These are phyloP conservation scores for Naso thynnoides DNA, from an alignment of 2,797 vertebrate genomes.

Conservation along the genomic window DNA sequence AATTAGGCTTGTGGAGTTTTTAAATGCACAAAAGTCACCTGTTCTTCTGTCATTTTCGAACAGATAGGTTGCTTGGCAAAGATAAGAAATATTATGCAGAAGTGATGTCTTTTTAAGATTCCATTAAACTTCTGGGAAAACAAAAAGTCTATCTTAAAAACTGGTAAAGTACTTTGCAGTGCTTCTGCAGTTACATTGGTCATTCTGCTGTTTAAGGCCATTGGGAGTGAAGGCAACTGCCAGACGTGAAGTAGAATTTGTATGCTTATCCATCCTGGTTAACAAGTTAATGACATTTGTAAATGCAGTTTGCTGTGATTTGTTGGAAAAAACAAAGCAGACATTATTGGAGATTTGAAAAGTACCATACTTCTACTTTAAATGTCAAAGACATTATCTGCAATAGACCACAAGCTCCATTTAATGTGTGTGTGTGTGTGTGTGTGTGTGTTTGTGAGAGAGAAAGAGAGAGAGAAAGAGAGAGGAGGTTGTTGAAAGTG, in stretches of 20 bases:
- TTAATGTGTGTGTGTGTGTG: slow-evolving; percentile 10
- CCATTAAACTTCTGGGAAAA: slow-evolving; percentile 12
- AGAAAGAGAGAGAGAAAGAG: slow-evolving; percentile 14
- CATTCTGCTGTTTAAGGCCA: slow-evolving; percentile 16
- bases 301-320: slow-evolving; percentile 46
- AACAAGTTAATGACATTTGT: slow-evolving; percentile 12
- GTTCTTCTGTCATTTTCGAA: slow-evolving; percentile 59
- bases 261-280: slow-evolving; percentile 8
- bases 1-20: slow-evolving; percentile 51
- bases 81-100: slow-evolving; percentile 56
- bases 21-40: slow-evolving; percentile 54
- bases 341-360: slow-evolving; percentile 37
- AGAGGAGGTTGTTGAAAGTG: slow-evolving; percentile 46
- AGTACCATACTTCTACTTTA: slow-evolving; percentile 29
- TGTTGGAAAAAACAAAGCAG: slow-evolving; percentile 41
- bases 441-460: slow-evolving; percentile 4
- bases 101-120: slow-evolving; percentile 46
- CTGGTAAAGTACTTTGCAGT: not conserved
- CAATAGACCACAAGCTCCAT: slow-evolving; percentile 31
- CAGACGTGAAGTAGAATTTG: slow-evolving; percentile 14
- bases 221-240: not conserved
- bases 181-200: slow-evolving; percentile 17
- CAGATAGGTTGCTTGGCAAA: slow-evolving; percentile 44
- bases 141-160: slow-evolving; percentile 15
- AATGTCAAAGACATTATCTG: slow-evolving; percentile 62